Base-by-base conservation (phyloP, 2,113 vertebrate species). In the Podocnemis expansa region DNA sequence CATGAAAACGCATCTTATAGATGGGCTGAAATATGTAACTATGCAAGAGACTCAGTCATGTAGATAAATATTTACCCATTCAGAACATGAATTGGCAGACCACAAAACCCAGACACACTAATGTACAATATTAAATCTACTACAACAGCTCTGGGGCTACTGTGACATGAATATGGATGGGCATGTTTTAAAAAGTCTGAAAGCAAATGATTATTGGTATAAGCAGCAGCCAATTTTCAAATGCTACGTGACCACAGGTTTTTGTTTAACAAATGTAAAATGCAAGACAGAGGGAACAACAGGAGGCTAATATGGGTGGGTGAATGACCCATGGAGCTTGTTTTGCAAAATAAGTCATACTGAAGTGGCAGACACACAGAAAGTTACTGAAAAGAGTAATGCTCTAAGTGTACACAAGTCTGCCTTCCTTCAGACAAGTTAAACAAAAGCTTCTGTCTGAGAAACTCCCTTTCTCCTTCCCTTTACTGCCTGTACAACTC, bases 21-120 rank as follows among this genome's bases (percentile, higher is more conserved):
- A 85, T 88, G 54, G 4, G 41, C 21, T 84, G 93, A 82, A 79
- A 88, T 2, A 2, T 3, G 0, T 29, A 88, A 60, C 12, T 25
- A 81, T 27, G n/a, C 52, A 29, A 89, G 60, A 9, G 84, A 75
- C 49, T 25, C 3, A 45, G 90, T 90, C 31, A 83, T 10, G 21
- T 1, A 89, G 45, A 82, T 63, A 93, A 90, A 92, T 92, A 92
- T 87, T 93, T 90, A 93, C 45, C 58, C 82, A 70, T 80, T 93
- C 87, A 89, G 93, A 96, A 87, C 22, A 93, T 10, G 91, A 86
- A 90, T 51, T 54, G 85, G 58, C 84, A 84, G 47, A 93, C 31
- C 31, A 93, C 67, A 96, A 96, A 67, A 87, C n/a, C 78, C 58
- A 88, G 79, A 83, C 1, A 0, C 13, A 58, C 19, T 67, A 55